Conservation (phyloP, 2,797 vertebrate species). For the Uromys caudimaculatus region DNA sequence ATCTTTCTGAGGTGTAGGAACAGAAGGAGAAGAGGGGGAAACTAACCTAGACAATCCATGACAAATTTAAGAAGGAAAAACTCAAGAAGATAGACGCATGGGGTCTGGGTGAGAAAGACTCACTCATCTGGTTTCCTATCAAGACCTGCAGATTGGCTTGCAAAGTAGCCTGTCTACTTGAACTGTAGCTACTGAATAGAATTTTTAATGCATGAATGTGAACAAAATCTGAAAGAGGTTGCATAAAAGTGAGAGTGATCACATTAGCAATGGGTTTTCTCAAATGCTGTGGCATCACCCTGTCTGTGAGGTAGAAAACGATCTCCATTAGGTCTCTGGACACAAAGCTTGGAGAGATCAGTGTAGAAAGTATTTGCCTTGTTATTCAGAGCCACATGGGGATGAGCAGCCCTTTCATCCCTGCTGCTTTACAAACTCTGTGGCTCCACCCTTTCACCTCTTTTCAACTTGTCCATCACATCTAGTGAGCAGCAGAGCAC, state of each 20-base stretch:
- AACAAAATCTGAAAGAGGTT: background rate
- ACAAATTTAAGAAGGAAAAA: background rate
- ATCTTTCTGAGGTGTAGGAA: conserved; percentile 6
- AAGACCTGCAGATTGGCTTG: background rate
- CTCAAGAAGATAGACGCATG: background rate
- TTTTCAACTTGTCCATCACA: background rate
- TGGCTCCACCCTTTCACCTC: background rate
- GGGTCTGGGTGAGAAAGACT: background rate
- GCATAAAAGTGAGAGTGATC: background rate
- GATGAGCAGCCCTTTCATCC: background rate
- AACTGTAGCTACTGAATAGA: background rate
- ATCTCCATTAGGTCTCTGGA: background rate
- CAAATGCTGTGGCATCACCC: background rate
- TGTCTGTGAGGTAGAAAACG: background rate
- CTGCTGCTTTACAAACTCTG: background rate
- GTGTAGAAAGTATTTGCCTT: background rate
- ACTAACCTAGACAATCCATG: background rate
- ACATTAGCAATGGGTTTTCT: background rate
- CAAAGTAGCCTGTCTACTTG: background rate
- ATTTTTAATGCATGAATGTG: background rate
- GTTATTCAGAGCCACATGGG: background rate
- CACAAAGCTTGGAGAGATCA: background rate
- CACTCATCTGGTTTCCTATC: background rate
- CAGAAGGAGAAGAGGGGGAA: background rate
- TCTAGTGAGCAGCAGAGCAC: background rate